A percentile compares a stretch with the other conserved stretches of the same genome.
Conservation (phyloP, 1,140 invertebrate species). For the Mactra quadrangularis region DNA sequence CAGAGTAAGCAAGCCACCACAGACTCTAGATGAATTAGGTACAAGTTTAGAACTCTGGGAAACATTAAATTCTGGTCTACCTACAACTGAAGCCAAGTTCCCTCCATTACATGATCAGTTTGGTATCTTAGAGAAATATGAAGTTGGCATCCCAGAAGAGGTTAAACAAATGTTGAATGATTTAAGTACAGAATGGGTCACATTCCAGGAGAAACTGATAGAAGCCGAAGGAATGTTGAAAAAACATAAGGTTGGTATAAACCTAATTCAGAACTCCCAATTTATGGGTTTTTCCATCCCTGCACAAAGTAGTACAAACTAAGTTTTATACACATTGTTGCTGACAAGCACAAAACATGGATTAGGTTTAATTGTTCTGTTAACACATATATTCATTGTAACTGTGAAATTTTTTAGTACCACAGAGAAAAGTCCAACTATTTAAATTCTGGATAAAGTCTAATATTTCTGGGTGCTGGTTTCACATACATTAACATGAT, state of each 20-base stretch:
- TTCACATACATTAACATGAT: too few relatives aligned
- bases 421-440: too few relatives aligned
- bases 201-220: constrained; percentile 87
- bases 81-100: constrained; percentile 87
- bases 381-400: too few relatives aligned
- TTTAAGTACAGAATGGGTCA: constrained; percentile 87
- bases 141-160: constrained; percentile 81
- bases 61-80: constrained; percentile 86
- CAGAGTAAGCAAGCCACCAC: constrained; percentile 82
- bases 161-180: constrained; percentile 86
- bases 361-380: too few relatives aligned
- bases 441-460: too few relatives aligned
- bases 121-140: constrained; percentile 88
- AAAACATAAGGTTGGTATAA: constrained; percentile 87
- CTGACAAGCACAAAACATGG: too few relatives aligned
- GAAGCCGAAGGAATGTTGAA: constrained; percentile 88
- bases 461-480: too few relatives aligned
- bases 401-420: too few relatives aligned
- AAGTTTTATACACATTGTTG: too few relatives aligned
- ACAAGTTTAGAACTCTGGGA: constrained; percentile 86
- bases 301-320: too few relatives aligned
- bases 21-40: constrained; percentile 84
- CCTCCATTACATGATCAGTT: constrained; percentile 89
- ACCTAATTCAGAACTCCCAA: too few relatives aligned
- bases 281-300: too few relatives aligned